Evolutionary conservation across 1,140 invertebrate species (phyloP), one percentile per base, ranked within the genome.

Genomic region (Hylaeus volcanicus): DNA sequence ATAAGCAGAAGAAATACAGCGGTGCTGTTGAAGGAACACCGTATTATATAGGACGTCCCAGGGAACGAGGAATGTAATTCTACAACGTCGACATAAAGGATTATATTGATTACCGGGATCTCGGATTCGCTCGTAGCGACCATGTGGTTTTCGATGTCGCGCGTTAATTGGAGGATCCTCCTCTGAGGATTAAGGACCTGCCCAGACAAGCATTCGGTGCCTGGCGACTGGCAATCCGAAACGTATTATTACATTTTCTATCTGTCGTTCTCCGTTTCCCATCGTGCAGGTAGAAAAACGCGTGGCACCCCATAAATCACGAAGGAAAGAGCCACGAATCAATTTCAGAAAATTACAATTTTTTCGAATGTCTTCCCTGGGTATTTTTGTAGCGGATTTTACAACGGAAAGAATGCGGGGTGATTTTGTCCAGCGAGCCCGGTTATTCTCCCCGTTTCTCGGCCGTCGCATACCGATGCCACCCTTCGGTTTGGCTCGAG

Each of bases 391-490:
- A 11, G 37, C 37, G 9, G 26, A 48, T 11, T 41, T 63, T 39
- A 45, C n/a, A 8, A 51, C 11, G 45, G 9, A 45, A 53, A 37
- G 45, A 68, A 68, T 68, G 45, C 65, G 8, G 15, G 12, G 14
- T 39, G 64, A 9, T 65, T 55, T 53, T 6, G n/a, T 41, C 15
- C 60, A 51, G 14, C n/a, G 43, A 53, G 5, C 48, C 15, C 60
- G 73, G 53, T 76, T 60, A 70, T 71, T 84, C 72, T 84, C 83
- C 73, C 65, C 53, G 83, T 53, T 68, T 55, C 75, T 39, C 45
- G 48, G 48, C 41, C 58, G 58, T 73, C 63, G 63, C 82, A 56
- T 80, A 85, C 76, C 73, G 58, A 84, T 83, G 82, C 63, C 66
- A 80, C 11, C 77, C 60, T 43, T 61, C 74, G 65, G 51, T 81